Base-by-base conservation (phyloP, 2,797 vertebrate genomes). In the Phyllotis vaccarum region DNA sequence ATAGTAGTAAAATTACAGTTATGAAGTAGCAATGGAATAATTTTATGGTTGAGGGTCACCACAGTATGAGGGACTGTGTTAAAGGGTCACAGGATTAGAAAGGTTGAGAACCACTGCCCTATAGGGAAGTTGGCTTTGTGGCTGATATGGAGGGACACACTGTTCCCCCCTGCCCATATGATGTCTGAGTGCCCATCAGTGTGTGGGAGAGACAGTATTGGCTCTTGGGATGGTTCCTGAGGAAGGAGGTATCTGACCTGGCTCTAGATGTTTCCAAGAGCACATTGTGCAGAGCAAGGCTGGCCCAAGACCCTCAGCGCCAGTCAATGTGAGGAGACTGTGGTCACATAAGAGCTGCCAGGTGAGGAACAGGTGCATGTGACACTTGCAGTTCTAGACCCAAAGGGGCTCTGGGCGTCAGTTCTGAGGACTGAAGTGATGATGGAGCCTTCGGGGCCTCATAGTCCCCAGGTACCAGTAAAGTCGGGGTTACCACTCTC, bases 241-340 rank as follows among this genome's bases (percentile, higher is more conserved):
- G 76, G 37, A 75, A 79, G 58, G 17, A 22, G 13, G 5, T 13
- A 34, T 40, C 43, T 37, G 11, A 0, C 46, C 13, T 0, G 16
- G 34, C 14, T 31, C 60, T 19, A 2, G 37, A 21, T 9, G 2
- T 31, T n/a, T n/a, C 58, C 2, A 9, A 24, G 60, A 60, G 12
- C 2, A 2, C 40, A 21, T 37, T 1, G 13, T 11, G n/a, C 27
- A 58, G 22, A 2, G 62, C 0, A 1, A 72, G 72, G 13, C 31
- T 17, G 40, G 40, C 6, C 66, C 22, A 1, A 66, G 66, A 19
- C 74, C 89, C 12, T 40, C 34, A 37, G 12, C 1, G 0, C 40
- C 0, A 2, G 62, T n/a, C 90, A 11, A 31, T 10, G 49, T 21
- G 22, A 34, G 29, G n/a, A 56, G 60, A 37, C 68, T 14, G n/a